Conservation (phyloP, 2,888 invertebrate genomes). For the Pammene fasciana region DNA sequence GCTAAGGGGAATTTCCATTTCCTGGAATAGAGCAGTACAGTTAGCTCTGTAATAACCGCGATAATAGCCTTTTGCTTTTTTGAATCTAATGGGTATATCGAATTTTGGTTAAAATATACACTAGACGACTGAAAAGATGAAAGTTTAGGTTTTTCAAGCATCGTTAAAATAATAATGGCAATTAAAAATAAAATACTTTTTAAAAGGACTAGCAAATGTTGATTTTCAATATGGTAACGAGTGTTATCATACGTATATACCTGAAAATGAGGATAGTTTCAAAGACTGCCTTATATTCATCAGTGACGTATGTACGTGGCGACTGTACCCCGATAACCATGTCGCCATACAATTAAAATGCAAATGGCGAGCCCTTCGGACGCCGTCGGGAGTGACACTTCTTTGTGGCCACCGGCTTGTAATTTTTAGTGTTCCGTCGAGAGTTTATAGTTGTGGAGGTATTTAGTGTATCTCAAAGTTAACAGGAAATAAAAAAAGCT, state of each 20-base stretch:
- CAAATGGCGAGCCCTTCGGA: slow-evolving; percentile 41
- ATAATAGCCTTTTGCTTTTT: too few relatives aligned
- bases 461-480: not conserved
- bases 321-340: slow-evolving; percentile 37
- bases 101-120: not conserved
- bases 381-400: slow-evolving; percentile 35
- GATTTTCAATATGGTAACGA: too few relatives aligned
- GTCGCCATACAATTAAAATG: slow-evolving; percentile 44
- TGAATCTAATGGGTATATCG: too few relatives aligned
- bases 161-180: too few relatives aligned
- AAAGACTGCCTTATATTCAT: not conserved
- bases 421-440: slow-evolving; percentile 15
- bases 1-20: slow-evolving; percentile 35
- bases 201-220: too few relatives aligned
- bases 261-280: not conserved
- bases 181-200: too few relatives aligned
- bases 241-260: too few relatives aligned
- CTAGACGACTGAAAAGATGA: not conserved
- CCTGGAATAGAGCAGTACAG: slow-evolving; percentile 33
- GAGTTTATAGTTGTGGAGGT: not conserved
- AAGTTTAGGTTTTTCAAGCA: too few relatives aligned
- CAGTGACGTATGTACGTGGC: not conserved
- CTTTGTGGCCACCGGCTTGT: slow-evolving; percentile 23
- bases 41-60: slow-evolving; percentile 8
- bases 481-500: too few relatives aligned